Evolutionary conservation across 92 coral and sea anemone genomes (phyloP), one percentile per base, ranked within the genome.

Genomic region (Micromussa lordhowensis): DNA sequence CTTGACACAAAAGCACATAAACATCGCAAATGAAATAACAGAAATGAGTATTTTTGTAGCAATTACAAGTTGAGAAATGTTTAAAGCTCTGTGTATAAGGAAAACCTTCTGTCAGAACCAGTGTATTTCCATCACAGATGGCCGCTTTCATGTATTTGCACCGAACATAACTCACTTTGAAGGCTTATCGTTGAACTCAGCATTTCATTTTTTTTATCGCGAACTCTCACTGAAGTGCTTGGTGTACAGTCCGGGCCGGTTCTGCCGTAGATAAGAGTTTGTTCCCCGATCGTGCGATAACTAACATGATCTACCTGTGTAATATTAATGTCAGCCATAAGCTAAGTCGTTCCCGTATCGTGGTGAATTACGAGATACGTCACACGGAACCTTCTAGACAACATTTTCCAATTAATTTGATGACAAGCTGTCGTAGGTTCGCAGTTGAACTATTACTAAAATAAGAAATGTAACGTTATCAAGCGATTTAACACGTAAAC

Each of bases 161-260:
- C 30, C 24, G 32, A 76, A 30, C 78, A 70, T 29, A 44, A 21
- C 18, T 68, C 31, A 68, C 14, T 82, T n/a, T 4, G 17, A 44
- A 68, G 16, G 57, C 77, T 82, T 82, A 68, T 82, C 86, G 30
- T 51, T 51, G 72, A 82, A 80, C 61, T 34, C 63, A 49, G 85
- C 59, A 31, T 22, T 69, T 74, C 30, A 15, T 24, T 36, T 66
- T 44, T 44, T 35, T 84, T 74, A 73, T 84, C 80, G 54, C 71
- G 29, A 72, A 73, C 22, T n/a, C 71, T 84, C 57, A 9, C 8
- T 34, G 10, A 72, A 54, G 31, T 19, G 79, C 44, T 84, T 84
- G 44, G 78, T 49, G 53, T 58, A 72, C 72, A 35, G 51, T 35
- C 78, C 22, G 36, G 2, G n/a, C 19, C 73, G 38, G 34, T 84